A percentile compares a stretch with the other conserved stretches of the same genome.
phyloP scores from a whole-genome alignment of 2,888 invertebrate species.

The Drosophila lacicola region DNA sequence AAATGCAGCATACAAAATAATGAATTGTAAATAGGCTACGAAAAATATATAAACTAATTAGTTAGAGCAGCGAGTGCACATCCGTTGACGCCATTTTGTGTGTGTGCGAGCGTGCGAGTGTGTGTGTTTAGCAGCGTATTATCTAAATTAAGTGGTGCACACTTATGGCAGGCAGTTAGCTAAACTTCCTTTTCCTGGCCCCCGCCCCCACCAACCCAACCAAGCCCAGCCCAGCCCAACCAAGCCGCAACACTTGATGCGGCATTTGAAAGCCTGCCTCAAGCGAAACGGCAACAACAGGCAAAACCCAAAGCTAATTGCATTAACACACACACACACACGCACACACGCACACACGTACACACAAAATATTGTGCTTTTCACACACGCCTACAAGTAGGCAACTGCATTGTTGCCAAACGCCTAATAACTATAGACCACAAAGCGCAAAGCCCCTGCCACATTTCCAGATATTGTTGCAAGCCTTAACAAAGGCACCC shows the following conservation, averaged over 20 bases:
- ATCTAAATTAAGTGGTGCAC: conserved; percentile 77
- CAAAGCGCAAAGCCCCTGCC: conserved; percentile 20
- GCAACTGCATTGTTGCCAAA: conserved; percentile 61
- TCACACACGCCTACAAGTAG: conserved; percentile 47
- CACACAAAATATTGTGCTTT: conserved; percentile 24
- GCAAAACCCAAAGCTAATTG: conserved; percentile 64
- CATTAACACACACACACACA: conserved; percentile 46
- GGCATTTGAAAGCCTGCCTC: conserved; percentile 59
- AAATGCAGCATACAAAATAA: conserved; percentile 24
- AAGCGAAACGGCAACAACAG: conserved; percentile 58
- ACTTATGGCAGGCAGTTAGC: conserved; percentile 59
- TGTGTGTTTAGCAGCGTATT: conserved; percentile 55
- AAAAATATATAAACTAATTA: conserved; percentile 77
- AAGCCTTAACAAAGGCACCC: conserved; percentile 39
- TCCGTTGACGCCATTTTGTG: conserved; percentile 63
- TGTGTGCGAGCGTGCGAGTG: conserved; percentile 12
- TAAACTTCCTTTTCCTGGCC: conserved; percentile 77
- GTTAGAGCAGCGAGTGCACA: conserved; percentile 63
- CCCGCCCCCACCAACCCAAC: conserved; percentile 14
- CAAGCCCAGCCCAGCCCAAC: background rate
- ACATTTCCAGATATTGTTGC: conserved; percentile 38
- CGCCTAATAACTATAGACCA: conserved; percentile 67
- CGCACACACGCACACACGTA: conserved; percentile 10
- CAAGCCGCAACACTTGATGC: conserved; percentile 30
- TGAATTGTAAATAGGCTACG: conserved; percentile 70